Evolutionary conservation across 2,113 vertebrate species (phyloP).

Genomic region (Pelusios castaneus): DNA sequence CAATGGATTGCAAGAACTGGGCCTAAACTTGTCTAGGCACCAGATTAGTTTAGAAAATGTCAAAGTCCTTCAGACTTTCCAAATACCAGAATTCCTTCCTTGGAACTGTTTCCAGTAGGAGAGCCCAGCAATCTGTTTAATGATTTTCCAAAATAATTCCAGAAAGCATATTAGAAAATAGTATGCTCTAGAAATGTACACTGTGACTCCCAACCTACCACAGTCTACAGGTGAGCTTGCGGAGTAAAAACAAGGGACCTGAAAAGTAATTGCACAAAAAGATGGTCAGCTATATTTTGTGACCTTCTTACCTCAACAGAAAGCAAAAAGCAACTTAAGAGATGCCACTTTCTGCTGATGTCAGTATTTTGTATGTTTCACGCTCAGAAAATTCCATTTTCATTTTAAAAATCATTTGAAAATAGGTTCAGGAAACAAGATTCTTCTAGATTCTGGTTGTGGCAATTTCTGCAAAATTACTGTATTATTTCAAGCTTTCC

Average conservation of each 20-base stretch:
- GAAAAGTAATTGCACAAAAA: background rate
- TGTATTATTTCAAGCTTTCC: conserved; percentile 30
- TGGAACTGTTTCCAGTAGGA: background rate
- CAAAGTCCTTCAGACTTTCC: background rate
- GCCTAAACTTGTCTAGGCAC: background rate
- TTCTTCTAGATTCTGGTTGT: conserved; percentile 5
- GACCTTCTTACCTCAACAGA: background rate
- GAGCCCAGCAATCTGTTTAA: background rate
- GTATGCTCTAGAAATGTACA: background rate
- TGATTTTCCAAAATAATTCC: background rate
- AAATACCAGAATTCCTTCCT: background rate
- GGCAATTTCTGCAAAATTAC: conserved; percentile 36
- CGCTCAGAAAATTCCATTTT: background rate
- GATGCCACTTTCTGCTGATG: background rate
- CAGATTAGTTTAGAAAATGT: background rate
- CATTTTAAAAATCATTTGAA: conserved; percentile 33
- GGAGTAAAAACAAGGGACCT: background rate
- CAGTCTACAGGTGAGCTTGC: background rate
- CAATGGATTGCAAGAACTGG: background rate
- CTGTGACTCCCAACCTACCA: background rate
- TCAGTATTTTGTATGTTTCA: background rate
- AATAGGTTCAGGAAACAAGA: background rate
- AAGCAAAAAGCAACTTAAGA: background rate
- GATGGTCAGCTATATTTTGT: background rate
- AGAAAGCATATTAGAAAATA: background rate